phyloP scores from a whole-genome alignment of 2,797 vertebrate genomes.

The Enteromius unitaeniatus region DNA sequence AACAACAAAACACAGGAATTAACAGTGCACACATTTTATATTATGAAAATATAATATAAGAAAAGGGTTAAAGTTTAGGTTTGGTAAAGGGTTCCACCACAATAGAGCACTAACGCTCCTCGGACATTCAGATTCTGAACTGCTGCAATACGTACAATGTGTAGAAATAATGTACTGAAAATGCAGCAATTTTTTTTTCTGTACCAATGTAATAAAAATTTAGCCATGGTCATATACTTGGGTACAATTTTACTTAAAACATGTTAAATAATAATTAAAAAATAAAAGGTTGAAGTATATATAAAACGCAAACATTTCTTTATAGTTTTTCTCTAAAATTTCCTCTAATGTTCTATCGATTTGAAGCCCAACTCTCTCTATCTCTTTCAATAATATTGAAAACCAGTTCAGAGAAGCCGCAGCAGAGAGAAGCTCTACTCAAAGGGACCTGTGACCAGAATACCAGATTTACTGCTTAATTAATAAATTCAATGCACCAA shows the following conservation, averaged over 20 bases:
- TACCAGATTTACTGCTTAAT: slow-evolving; percentile 40
- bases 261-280: neutral
- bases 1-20: no score
- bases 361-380: neutral
- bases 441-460: slow-evolving; percentile 17
- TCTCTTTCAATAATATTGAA: slow-evolving; percentile 19
- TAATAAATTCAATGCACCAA: slow-evolving; percentile 50
- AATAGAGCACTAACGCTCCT: neutral
- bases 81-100: neutral
- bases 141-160: neutral
- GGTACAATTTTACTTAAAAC: neutral
- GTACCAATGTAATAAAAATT: neutral
- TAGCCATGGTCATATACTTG: neutral
- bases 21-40: no score
- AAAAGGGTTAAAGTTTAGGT: neutral
- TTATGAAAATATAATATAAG: no score
- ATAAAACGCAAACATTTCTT: neutral
- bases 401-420: slow-evolving; percentile 12
- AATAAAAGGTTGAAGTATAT: neutral
- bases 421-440: slow-evolving; percentile 4
- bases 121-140: neutral
- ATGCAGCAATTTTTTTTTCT: neutral
- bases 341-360: neutral
- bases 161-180: neutral
- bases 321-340: neutral